Evolutionary conservation across 2,888 invertebrate genomes (phyloP).

Genomic region (Agonopterix alstromeriana): DNA sequence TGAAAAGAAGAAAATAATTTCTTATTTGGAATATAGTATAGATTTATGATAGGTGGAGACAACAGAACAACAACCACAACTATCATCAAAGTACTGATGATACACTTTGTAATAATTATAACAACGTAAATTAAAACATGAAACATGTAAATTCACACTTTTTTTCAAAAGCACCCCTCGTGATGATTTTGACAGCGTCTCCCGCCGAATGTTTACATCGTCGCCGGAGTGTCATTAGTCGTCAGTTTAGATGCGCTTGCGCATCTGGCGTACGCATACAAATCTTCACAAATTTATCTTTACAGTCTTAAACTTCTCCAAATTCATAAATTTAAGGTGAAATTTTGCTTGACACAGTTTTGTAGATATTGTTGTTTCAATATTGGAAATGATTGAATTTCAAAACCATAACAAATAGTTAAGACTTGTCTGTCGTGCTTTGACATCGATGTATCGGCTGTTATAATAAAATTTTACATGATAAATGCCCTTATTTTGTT

Average conservation of each 20-base stretch:
- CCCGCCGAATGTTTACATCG: conserved; percentile 66
- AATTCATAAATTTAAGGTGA: no score
- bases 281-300: conserved; percentile 12
- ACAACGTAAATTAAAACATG: background rate
- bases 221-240: conserved; percentile 69
- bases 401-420: conserved; percentile 35
- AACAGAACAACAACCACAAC: no score
- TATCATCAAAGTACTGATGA: no score
- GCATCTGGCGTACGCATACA: conserved; percentile 61
- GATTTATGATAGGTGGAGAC: no score
- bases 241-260: conserved; percentile 42
- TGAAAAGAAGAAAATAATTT: no score
- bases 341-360: no score
- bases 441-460: conserved; percentile 21
- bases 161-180: conserved; percentile 3
- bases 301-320: no score
- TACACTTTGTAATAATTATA: no score
- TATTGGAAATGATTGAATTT: conserved; percentile 49
- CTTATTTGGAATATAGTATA: no score
- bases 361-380: conserved; percentile 2
- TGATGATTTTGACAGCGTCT: conserved; percentile 61
- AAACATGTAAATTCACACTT: background rate
- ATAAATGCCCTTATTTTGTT: conserved; percentile 12
- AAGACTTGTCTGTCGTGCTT: conserved; percentile 19
- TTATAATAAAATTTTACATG: conserved; percentile 14